Evolutionary conservation across 2,888 invertebrate genomes (phyloP), one percentile per base, ranked within the genome.

Genomic region (Eudemis profundana): DNA sequence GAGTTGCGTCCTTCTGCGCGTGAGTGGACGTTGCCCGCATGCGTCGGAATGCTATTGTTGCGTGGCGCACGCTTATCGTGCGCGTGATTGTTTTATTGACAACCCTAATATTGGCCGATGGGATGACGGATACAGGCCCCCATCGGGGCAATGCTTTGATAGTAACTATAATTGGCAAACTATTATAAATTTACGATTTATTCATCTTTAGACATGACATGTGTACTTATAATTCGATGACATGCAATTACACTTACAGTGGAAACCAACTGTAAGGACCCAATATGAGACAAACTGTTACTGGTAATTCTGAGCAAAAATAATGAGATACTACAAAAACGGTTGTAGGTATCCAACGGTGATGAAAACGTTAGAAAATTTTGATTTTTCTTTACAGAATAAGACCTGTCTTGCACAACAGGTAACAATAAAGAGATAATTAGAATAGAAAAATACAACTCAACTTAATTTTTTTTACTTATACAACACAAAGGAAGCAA

Each of bases 21-120:
- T 2, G 33, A 33, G 33, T 8, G 10, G 8, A 8, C 47, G 15
- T 7, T 7, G 33, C 61, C 66, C 56, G 61, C 66, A 61, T 61
- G 59, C 53, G 50, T 60, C 33, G 68, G 68, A 61, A 63, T 66
- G 64, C 49, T 12, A 51, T 29, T 54, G 46, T 56, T 63, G 46
- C 73, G 74, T 72, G 72, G 69, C 70, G 42, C 67, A 71, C 70
- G 70, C 66, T 46, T 44, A 70, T 57, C 33, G 17, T 14, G 44
- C 59, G 63, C 70, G 69, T 68, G 68, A 72, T 66, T 69, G 67
- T 69, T 71, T 72, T 68, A 69, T 68, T 61, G 64, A 69, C 75
- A 61, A 59, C 67, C 62, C 70, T 69, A 68, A 70, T 63, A 53
- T 63, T 72, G 69, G 68, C 69, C n/a, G 42, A 46, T 51, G 14